Conservation (phyloP, 2,113 vertebrate genomes). For the Lanius ludovicianus region DNA sequence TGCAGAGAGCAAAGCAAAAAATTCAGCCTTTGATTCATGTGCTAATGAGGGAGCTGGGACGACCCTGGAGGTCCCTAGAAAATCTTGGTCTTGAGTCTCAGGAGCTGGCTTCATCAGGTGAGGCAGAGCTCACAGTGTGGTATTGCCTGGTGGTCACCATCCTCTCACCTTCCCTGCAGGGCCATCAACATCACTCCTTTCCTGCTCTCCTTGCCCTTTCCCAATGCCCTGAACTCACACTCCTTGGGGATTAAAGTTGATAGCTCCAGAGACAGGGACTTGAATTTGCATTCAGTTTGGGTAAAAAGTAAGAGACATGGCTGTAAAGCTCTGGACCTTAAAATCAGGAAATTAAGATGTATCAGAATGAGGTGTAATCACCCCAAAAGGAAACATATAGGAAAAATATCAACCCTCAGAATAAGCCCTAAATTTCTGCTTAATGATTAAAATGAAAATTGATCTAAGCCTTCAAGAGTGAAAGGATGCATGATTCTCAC, state of each 20-base stretch:
- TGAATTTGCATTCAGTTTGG: neutral
- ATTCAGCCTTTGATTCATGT: neutral
- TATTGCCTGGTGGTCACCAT: fast-evolving
- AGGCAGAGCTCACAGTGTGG: neutral
- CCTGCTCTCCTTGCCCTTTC: neutral
- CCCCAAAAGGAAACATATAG: neutral
- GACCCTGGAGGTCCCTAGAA: neutral
- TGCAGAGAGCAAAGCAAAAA: neutral
- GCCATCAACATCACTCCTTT: neutral
- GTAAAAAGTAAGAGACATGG: neutral
- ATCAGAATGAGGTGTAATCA: neutral
- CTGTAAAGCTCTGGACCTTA: neutral
- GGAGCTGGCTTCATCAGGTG: neutral
- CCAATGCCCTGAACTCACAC: neutral
- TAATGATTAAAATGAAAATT: neutral
- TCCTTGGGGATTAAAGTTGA: neutral
- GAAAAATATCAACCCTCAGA: neutral
- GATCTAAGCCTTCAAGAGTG: neutral
- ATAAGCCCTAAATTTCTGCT: neutral
- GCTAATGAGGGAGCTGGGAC: neutral
- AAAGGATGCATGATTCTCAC: neutral
- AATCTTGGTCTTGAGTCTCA: neutral
- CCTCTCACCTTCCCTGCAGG: neutral
- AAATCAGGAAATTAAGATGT: neutral
- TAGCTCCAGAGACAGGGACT: neutral